Evolutionary conservation across 1,140 invertebrate genomes (phyloP).

Genomic region (Ostrea edulis): DNA sequence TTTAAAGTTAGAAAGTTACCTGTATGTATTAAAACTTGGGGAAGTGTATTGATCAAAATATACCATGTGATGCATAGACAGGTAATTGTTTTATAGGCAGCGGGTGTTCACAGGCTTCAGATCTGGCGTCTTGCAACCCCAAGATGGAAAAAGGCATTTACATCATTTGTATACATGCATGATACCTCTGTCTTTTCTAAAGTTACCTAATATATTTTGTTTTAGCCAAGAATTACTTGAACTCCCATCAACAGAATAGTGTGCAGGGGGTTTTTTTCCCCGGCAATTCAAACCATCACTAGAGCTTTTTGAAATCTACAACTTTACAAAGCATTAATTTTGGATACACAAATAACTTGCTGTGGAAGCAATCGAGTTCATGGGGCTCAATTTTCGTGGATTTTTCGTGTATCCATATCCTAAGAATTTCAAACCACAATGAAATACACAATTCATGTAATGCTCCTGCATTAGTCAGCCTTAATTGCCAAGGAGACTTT

Average conservation of each 20-base stretch:
- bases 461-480: no score
- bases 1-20: no score
- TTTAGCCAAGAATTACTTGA: background rate
- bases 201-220: constrained; percentile 21
- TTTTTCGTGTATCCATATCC: no score
- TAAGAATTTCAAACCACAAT: no score
- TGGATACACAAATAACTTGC: background rate
- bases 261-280: no score
- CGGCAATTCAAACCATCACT: background rate
- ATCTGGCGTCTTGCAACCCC: constrained; percentile 41
- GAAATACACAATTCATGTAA: no score
- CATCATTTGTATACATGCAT: constrained; percentile 14
- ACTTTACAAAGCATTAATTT: constrained; percentile 7
- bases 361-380: background rate
- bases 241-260: background rate
- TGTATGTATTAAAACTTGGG: no score
- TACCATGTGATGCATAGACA: background rate
- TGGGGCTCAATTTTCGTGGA: no score
- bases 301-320: background rate
- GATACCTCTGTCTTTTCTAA: background rate
- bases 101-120: constrained; percentile 27
- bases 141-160: constrained; percentile 48
- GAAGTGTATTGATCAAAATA: no score
- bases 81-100: background rate
- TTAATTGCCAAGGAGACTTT: no score